phyloP scores from a whole-genome alignment of 2,113 vertebrate genomes.

The Phyllopteryx taeniolatus region DNA sequence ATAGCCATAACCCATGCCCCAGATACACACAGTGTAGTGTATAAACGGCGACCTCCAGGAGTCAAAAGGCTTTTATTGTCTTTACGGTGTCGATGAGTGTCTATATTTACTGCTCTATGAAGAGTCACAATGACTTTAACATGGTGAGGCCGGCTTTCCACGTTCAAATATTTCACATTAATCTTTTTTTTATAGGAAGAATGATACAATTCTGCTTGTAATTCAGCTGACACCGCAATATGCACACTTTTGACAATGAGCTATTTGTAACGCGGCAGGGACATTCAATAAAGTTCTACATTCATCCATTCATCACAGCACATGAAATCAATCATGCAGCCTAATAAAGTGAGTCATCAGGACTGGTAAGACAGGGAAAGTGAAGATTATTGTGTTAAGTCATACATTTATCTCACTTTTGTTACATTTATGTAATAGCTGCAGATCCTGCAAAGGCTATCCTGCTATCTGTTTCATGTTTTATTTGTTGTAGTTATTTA shows the following conservation, averaged over 20 bases:
- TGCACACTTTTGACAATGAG: conserved; percentile 36
- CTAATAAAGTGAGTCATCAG: conserved; percentile 56
- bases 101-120: too few species aligned
- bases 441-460: conserved; percentile 47
- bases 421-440: conserved; percentile 62
- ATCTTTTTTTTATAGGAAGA: conserved; percentile 22
- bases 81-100: too few species aligned
- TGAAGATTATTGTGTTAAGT: conserved; percentile 62
- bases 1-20: too few species aligned
- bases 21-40: too few species aligned
- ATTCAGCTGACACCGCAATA: conserved; percentile 45
- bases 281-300: conserved; percentile 45
- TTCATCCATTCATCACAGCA: conserved; percentile 53
- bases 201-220: conserved; percentile 37
- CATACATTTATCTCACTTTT: conserved; percentile 51
- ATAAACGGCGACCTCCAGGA: too few species aligned
- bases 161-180: neutral
- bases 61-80: too few species aligned
- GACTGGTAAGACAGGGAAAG: conserved; percentile 48
- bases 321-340: conserved; percentile 45
- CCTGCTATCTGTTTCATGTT: conserved; percentile 30
- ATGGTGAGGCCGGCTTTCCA: too few species aligned
- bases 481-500: neutral
- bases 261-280: conserved; percentile 34
- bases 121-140: too few species aligned